Conservation (phyloP, 2,888 invertebrate genomes). For the Drosophila testacea region DNA sequence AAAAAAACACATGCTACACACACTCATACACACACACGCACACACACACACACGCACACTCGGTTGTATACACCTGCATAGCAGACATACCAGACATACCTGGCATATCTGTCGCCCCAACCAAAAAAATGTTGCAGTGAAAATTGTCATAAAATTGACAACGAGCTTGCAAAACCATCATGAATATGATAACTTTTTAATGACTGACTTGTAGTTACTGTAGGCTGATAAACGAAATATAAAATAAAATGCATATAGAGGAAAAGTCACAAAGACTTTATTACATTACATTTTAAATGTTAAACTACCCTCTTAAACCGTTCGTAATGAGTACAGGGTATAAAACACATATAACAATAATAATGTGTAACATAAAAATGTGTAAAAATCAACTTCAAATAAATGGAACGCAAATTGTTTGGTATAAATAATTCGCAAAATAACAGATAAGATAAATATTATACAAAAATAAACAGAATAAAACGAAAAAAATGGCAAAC, state of each 20-base stretch:
- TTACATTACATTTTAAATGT: too few species aligned
- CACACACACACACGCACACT: conserved; percentile 1
- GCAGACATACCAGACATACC: not conserved
- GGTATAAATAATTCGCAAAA: conserved; percentile 36
- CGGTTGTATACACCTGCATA: conserved; percentile 4
- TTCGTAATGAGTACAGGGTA: not conserved
- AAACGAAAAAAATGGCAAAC: conserved; percentile 3
- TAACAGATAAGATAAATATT: conserved; percentile 31
- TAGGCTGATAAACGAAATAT: not conserved
- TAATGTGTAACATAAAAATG: conserved; percentile 11
- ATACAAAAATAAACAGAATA: not conserved
- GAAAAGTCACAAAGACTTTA: not conserved
- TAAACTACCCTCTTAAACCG: not conserved
- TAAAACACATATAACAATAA: conserved; percentile 6
- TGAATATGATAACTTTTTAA: not conserved
- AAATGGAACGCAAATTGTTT: conserved; percentile 47
- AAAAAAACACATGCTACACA: conserved; percentile 14
- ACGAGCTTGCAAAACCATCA: not conserved
- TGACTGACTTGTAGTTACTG: conserved; percentile 1
- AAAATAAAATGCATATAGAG: not conserved
- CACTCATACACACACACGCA: not conserved
- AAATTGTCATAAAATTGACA: conserved; percentile 37
- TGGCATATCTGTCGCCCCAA: not conserved
- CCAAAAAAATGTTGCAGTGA: conserved; percentile 3
- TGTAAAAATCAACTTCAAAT: conserved; percentile 24